Evolutionary conservation across 1,140 invertebrate species (phyloP).

Genomic region (Bradysia coprophila): DNA sequence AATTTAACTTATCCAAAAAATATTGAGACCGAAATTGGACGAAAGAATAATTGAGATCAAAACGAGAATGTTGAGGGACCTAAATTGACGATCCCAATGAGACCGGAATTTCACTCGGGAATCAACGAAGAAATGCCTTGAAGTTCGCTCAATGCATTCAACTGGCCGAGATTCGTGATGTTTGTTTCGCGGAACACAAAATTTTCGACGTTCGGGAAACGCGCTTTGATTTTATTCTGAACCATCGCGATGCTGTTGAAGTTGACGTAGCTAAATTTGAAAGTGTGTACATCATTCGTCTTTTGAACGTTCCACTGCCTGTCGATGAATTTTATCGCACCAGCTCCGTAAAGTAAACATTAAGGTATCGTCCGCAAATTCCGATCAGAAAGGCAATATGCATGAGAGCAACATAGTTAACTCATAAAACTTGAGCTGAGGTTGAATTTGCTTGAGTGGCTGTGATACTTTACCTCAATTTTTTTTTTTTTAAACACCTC

Average conservation of each 20-base stretch:
- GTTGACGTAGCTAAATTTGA: constrained; percentile 81
- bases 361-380: constrained; percentile 68
- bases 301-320: constrained; percentile 60
- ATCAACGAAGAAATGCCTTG: constrained; percentile 66
- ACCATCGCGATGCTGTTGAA: constrained; percentile 67
- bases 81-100: too few relatives aligned
- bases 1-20: too few relatives aligned
- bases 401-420: too few relatives aligned
- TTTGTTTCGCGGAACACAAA: constrained; percentile 78
- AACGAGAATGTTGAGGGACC: too few relatives aligned
- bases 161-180: constrained; percentile 64
- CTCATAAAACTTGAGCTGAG: too few relatives aligned
- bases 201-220: constrained; percentile 68
- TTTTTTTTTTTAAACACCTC: too few relatives aligned
- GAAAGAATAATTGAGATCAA: too few relatives aligned
- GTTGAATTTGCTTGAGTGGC: too few relatives aligned
- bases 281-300: constrained; percentile 52
- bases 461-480: too few relatives aligned
- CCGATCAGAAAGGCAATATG: constrained; percentile 85
- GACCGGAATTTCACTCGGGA: too few relatives aligned
- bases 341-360: constrained; percentile 75
- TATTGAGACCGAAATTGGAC: too few relatives aligned
- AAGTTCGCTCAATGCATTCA: constrained; percentile 74
- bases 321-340: constrained; percentile 66
- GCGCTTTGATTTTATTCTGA: constrained; percentile 57